These are phyloP conservation scores for Dicyema japonicum DNA, from an alignment of 1,140 invertebrate genomes.

Conservation along the genomic window DNA sequence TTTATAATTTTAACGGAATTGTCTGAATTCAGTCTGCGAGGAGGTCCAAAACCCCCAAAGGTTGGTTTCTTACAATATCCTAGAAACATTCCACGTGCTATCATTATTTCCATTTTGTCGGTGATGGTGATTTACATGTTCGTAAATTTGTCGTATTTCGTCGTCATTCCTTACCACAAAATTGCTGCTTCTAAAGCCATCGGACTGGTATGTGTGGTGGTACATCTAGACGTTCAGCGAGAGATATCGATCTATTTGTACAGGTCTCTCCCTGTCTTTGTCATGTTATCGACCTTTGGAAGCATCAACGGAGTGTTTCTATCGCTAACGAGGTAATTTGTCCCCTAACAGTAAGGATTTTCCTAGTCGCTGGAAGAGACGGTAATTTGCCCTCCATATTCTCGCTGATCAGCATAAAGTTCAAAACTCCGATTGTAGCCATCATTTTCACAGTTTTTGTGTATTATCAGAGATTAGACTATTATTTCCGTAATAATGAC, in stretches of 20 bases:
- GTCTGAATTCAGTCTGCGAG: conserved; percentile 70
- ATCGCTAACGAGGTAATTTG: no score
- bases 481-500: no score
- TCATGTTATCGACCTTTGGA: conserved; percentile 7
- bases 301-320: conserved; percentile 7
- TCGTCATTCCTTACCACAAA: conserved; percentile 33
- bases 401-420: no score
- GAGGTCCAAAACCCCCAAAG: conserved; percentile 63
- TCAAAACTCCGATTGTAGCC: no score
- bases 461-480: no score
- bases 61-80: conserved; percentile 20
- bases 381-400: no score
- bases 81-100: conserved; percentile 35
- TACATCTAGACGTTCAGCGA: no score
- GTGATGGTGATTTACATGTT: conserved; percentile 56
- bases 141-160: conserved; percentile 58
- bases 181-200: conserved; percentile 12
- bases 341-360: no score
- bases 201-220: conserved; percentile 8
- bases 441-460: no score
- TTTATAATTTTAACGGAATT: conserved; percentile 30
- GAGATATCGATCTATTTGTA: no score
- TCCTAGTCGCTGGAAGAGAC: no score
- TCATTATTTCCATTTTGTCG: conserved; percentile 54
- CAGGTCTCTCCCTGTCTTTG: conserved; percentile 9